These are phyloP conservation scores for Epirrhoe tristata DNA, from an alignment of 2,888 invertebrate species.

Conservation along the genomic window DNA sequence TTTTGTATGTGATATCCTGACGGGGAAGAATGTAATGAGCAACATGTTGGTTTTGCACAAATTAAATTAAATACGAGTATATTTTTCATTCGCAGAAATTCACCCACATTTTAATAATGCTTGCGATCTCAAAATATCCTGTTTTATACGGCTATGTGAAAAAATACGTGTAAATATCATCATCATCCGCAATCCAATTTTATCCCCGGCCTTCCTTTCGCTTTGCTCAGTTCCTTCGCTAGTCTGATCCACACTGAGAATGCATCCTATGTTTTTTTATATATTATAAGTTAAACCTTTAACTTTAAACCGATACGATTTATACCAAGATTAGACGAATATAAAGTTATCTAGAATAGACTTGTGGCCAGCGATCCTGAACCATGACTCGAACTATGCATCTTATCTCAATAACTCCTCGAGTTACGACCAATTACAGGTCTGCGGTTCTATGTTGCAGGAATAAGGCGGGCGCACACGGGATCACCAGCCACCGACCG, in stretches of 20 bases:
- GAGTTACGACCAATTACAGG: constrained; percentile 27
- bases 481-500: not conserved
- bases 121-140: not conserved
- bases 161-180: not conserved
- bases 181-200: too few relatives aligned
- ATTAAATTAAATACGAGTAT: not conserved
- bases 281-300: too few relatives aligned
- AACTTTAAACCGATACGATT: too few relatives aligned
- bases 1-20: constrained; percentile 12
- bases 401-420: constrained; percentile 25
- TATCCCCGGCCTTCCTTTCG: too few relatives aligned
- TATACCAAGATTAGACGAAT: not conserved
- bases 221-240: too few relatives aligned
- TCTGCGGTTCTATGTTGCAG: not conserved
- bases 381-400: constrained; percentile 6
- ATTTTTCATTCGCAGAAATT: not conserved
- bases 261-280: too few relatives aligned
- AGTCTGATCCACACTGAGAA: too few relatives aligned
- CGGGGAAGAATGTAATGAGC: constrained; percentile 15
- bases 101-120: not conserved
- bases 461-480: not conserved
- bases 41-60: not conserved
- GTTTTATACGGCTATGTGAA: not conserved
- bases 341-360: not conserved
- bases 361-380: not conserved